Base-by-base conservation (phyloP, 1,140 invertebrate species). In the Scaptomyza graminum region DNA sequence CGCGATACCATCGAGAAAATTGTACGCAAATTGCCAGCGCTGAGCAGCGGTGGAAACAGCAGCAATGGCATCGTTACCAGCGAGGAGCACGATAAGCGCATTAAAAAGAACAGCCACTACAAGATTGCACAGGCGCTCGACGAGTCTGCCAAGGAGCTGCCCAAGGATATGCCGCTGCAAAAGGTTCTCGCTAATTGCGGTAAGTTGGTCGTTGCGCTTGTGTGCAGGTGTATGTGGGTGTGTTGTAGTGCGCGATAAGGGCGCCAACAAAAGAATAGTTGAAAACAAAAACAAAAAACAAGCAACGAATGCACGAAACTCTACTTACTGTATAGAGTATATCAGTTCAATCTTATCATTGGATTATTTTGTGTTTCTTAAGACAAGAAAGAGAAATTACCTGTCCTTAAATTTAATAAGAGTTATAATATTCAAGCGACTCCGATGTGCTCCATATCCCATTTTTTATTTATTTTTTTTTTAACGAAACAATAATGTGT, bases 81-180 rank as follows among this genome's bases (percentile, higher is more conserved):
- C 44, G 94, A 95, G 77, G 95, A 96, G 81, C 94, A 95, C 82
- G 96, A 97, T 75, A 97, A 97, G 92, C 94, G 96, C 56, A 92
- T 94, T 22, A 93, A 93, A 65, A 94, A 94, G 77, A 91, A 94
- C 15, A 93, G 92, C 18, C 93, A 94, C 84, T 94, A 94, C 80
- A 90, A 93, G 34, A 92, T 94, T 56, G 93, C 93, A 9, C 84
- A 93, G 34, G 92, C 93, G 31, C 92, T 94, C 91, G 93, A 92
- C 51, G 94, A 94, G 79, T 93, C 93, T 1, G 93, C 93, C 61
- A 93, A 93, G 79, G 93, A 93, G 92, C 92, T 94, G 87, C 93
- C 93, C 74, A 93, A 93, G 90, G 93, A 93, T 69, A 93, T 93
- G 71, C 81, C 87, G 18, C 84, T 94, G 57, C 93, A 93, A 77